Percentiles rank a stretch among this genome's conserved stretches.
Conservation (phyloP, 2,797 vertebrate genomes). For the Sciurus vulgaris region DNA sequence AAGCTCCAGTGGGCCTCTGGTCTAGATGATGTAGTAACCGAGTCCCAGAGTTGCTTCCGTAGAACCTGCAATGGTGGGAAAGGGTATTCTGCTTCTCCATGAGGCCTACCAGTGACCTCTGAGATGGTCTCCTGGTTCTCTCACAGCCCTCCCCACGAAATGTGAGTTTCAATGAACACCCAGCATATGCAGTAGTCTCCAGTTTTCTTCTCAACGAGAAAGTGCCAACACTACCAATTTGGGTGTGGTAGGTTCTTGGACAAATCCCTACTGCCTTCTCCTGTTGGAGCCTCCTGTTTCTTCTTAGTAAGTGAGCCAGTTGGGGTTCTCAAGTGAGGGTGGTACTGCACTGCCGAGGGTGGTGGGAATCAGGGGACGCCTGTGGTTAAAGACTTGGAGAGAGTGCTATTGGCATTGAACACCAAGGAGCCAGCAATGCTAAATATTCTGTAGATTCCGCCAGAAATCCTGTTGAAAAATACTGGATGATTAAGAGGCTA, state of each 20-base stretch:
- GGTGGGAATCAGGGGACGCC: not conserved
- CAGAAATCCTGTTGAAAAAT: not conserved
- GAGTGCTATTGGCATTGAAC: not conserved
- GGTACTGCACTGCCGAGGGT: not conserved
- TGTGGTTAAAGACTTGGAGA: not conserved
- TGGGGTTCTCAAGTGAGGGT: not conserved
- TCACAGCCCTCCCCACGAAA: not conserved
- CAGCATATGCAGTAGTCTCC: not conserved
- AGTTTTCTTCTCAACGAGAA: not conserved
- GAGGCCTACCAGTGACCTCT: not conserved
- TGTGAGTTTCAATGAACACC: not conserved
- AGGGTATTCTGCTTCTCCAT: not conserved
- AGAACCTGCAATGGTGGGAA: not conserved
- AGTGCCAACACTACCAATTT: not conserved
- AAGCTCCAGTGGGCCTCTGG: not conserved
- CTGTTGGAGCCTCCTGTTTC: not conserved
- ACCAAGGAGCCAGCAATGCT: not conserved
- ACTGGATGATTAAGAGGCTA: not conserved
- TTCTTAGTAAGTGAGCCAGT: not conserved
- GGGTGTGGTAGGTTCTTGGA: not conserved
- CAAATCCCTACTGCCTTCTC: not conserved
- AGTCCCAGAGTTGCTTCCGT: not conserved
- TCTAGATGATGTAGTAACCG: not conserved
- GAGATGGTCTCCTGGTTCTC: not conserved
- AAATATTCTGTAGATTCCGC: not conserved